Evolutionary conservation across 1,140 invertebrate genomes (phyloP).

Genomic region (Drosophila bocqueti): DNA sequence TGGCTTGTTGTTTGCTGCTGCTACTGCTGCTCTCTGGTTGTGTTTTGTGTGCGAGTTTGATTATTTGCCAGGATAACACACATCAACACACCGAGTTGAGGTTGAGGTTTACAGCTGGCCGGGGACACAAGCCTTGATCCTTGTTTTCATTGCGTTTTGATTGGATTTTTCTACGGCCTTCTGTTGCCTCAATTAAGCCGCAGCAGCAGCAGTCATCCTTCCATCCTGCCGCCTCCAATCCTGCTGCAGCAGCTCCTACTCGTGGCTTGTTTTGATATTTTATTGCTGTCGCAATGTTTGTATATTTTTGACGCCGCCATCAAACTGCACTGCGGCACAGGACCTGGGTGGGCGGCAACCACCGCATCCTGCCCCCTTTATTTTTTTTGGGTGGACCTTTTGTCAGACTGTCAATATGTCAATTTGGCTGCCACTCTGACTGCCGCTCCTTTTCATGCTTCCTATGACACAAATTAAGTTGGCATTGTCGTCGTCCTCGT

Average conservation of each 20-base stretch:
- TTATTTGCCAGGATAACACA: constrained; percentile 72
- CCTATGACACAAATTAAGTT: constrained; percentile 81
- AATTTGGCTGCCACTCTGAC: constrained; percentile 62
- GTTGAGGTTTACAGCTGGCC: constrained; percentile 30
- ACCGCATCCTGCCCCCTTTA: not conserved
- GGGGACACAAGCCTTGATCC: constrained; percentile 40
- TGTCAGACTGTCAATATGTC: constrained; percentile 80
- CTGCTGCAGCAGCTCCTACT: constrained; percentile 9
- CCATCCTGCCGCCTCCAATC: constrained; percentile 1
- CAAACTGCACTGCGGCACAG: constrained; percentile 63
- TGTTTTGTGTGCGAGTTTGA: constrained; percentile 52
- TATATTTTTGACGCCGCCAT: constrained; percentile 73
- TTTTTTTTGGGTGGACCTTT: constrained; percentile 51
- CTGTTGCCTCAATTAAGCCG: constrained; percentile 73
- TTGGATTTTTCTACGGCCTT: constrained; percentile 76
- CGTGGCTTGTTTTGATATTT: constrained; percentile 61
- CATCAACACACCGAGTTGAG: constrained; percentile 65
- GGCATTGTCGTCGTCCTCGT: constrained; percentile 61
- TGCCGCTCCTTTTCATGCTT: constrained; percentile 64
- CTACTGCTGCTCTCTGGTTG: constrained; percentile 7
- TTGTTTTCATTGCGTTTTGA: constrained; percentile 81
- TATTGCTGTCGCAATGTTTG: constrained; percentile 81
- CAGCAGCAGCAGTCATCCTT: constrained; percentile 25
- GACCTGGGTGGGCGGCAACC: not conserved
- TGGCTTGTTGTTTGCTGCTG: constrained; percentile 49